Evolutionary conservation across 2,888 invertebrate genomes (phyloP), one percentile per base, ranked within the genome.

Genomic region (Pachycephus smyrnensis): DNA sequence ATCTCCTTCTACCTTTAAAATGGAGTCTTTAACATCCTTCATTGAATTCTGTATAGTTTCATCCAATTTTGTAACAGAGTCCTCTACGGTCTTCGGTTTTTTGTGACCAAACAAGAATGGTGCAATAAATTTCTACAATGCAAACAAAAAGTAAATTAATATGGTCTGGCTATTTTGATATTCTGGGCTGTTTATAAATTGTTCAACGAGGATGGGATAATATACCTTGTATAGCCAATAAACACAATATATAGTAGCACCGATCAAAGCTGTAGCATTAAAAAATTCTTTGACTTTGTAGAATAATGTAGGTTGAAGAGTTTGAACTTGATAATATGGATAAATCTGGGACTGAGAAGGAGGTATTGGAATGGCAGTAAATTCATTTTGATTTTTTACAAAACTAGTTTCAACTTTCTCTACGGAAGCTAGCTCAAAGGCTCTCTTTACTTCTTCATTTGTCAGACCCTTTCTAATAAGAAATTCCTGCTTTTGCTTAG

Each of bases 191-290:
- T 23, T 23, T 55, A 55, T 55, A 55, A 15, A 33, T 33, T 23
- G 23, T 55, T 23, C 9, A 23, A 55, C 55, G 23, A 55, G 23
- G 9, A 23, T 23, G 1, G 9, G 55, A 55, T 23, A 55, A 23
- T 87, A 86, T 89, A 96, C 97, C 95, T 96, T 95, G 92, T 97
- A 97, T 90, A 97, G 94, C 92, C 95, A 94, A 89, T 96, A 97
- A 78, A 96, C 93, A 71, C 95, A 95, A 92, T 97, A 97, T 0
- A 95, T 93, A 40, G 97, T 94, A 11, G 96, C 95, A 76, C 96
- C 95, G 81, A 97, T 94, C n/a, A 97, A 89, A 31, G 96, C 94
- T 35, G 96, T 91, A 3, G 95, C 94, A 84, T 96, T 94, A 55
- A 97, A 92, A 82, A 95, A 92, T 84, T 97, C 96, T 90, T 94